Conservation (phyloP, 2,797 vertebrate genomes). For the Chiroxiphia lanceolata region DNA sequence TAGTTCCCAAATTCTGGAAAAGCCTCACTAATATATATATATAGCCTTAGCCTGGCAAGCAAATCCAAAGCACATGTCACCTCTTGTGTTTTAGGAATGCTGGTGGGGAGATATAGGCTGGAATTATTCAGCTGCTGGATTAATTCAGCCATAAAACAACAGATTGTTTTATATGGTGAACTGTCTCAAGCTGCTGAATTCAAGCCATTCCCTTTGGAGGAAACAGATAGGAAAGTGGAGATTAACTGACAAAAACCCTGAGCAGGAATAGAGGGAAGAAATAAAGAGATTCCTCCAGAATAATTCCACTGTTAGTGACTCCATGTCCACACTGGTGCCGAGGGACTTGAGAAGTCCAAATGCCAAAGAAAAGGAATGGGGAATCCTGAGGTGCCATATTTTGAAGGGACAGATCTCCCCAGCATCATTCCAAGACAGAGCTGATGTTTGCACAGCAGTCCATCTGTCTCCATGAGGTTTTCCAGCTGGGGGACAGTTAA, state of each 20-base stretch:
- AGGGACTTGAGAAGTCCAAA: not conserved
- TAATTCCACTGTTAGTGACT: not conserved
- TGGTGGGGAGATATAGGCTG: not conserved
- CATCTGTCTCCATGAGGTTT: not conserved
- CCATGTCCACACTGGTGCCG: too few relatives aligned
- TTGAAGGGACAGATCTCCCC: not conserved
- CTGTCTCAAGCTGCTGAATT: not conserved
- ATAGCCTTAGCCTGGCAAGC: not conserved
- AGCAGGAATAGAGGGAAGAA: not conserved
- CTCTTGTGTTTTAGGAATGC: not conserved
- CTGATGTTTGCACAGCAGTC: fast-evolving
- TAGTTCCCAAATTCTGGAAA: not conserved
- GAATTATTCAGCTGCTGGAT: not conserved
- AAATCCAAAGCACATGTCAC: not conserved
- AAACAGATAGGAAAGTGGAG: not conserved
- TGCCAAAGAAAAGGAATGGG: not conserved
- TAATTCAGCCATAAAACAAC: not conserved
- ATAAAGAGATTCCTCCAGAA: not conserved
- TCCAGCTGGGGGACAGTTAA: not conserved
- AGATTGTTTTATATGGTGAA: not conserved
- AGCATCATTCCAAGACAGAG: not conserved
- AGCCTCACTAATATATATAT: fast-evolving
- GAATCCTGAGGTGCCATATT: not conserved
- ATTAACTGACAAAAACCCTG: not conserved
- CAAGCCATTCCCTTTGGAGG: not conserved